Evolutionary conservation across 2,113 vertebrate species (phyloP).

Genomic region (Lepisosteus oculatus): DNA sequence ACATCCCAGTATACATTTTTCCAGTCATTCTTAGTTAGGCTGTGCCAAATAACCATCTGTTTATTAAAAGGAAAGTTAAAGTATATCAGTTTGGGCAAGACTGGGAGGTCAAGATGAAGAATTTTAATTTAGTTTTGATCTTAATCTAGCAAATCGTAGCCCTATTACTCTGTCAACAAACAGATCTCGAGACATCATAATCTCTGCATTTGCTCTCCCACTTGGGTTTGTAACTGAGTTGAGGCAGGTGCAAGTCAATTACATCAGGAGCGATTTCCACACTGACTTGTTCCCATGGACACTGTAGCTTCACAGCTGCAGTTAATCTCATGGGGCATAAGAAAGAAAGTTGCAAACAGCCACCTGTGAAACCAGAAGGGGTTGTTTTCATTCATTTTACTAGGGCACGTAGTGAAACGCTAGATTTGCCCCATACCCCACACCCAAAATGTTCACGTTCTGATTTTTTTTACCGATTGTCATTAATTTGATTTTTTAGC

Average conservation of each 20-base stretch:
- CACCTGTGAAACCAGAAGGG: constrained; percentile 15
- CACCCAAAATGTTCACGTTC: no score
- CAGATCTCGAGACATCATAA: not conserved
- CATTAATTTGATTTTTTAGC: no score
- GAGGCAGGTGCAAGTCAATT: constrained; percentile 62
- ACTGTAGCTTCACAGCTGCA: constrained; percentile 34
- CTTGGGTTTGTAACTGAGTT: constrained; percentile 24
- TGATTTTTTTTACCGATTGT: no score
- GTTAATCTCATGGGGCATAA: constrained; percentile 31
- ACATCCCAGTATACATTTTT: no score
- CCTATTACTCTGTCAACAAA: constrained; percentile 55
- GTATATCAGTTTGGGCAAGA: not conserved
- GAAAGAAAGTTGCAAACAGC: constrained; percentile 23
- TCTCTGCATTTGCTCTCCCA: constrained; percentile 9
- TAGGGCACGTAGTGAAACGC: no score
- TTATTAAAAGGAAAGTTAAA: no score
- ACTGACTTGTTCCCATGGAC: constrained; percentile 49
- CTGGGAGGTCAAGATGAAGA: not conserved
- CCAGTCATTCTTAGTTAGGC: no score
- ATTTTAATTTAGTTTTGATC: not conserved
- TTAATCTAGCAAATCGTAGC: not conserved
- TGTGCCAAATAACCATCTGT: no score
- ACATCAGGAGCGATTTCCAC: constrained; percentile 48
- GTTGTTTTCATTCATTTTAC: not conserved
- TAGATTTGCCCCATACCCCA: no score